These are phyloP conservation scores for Lasioglossum baleicum DNA, from an alignment of 1,140 invertebrate species.

Conservation along the genomic window DNA sequence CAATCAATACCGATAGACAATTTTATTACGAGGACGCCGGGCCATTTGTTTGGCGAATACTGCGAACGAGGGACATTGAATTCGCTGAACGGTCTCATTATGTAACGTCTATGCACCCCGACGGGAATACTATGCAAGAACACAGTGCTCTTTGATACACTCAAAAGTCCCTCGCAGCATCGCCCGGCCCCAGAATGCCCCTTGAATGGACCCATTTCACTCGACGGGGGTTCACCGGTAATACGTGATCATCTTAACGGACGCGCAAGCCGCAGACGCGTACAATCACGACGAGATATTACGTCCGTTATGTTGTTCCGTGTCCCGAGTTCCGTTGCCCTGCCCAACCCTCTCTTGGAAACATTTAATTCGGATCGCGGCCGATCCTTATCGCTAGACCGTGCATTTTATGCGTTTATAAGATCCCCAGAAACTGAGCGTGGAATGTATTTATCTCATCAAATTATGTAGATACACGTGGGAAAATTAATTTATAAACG, in stretches of 20 bases:
- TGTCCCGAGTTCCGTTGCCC: slow-evolving; percentile 1
- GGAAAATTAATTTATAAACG: too few species aligned
- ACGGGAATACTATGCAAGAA: slow-evolving; percentile 57
- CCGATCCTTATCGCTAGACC: not conserved
- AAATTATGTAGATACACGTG: too few species aligned
- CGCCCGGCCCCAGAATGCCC: slow-evolving; percentile 45
- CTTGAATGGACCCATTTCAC: slow-evolving; percentile 62
- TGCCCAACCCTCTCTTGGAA: not conserved
- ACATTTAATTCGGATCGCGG: not conserved
- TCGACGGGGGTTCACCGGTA: slow-evolving; percentile 60
- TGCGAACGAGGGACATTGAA: slow-evolving; percentile 26
- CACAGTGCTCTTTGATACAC: slow-evolving; percentile 58
- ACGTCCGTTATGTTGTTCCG: slow-evolving; percentile 48
- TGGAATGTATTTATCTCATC: too few species aligned
- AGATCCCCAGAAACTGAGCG: too few species aligned
- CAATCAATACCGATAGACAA: slow-evolving; percentile 19
- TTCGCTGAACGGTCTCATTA: slow-evolving; percentile 53
- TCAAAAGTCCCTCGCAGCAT: slow-evolving; percentile 41
- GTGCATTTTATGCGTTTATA: too few species aligned
- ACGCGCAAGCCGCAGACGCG: slow-evolving; percentile 49
- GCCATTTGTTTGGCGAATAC: slow-evolving; percentile 36
- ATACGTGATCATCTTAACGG: slow-evolving; percentile 61
- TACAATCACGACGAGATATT: slow-evolving; percentile 54
- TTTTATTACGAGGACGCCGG: slow-evolving; percentile 21
- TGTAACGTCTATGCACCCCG: slow-evolving; percentile 57